Base-by-base conservation (phyloP, 2,113 vertebrate species). In the Festucalex cinctus region DNA sequence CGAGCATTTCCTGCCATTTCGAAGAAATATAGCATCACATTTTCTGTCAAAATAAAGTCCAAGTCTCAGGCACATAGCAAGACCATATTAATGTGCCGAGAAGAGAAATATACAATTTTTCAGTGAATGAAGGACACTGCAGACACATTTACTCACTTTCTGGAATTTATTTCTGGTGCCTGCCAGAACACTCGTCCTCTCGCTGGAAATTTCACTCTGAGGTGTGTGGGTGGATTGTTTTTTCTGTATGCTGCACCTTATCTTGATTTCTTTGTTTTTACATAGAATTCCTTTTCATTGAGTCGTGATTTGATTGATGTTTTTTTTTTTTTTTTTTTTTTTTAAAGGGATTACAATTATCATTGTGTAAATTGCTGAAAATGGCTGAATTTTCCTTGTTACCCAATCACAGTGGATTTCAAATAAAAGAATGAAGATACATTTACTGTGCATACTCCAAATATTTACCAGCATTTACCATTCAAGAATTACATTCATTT, bases 141-240 rank as follows among this genome's bases (percentile, higher is more conserved):
- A 69, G 85, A 86, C 84, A 86, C 79, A 66, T 89, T 87, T 86
- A 86, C 85, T 85, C 76, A 83, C 57, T 22, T 75, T 81, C 73
- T 81, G 73, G 74, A 75, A 79, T 73, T 78, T 78, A 74, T 81
- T 82, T 70, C 78, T 68, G 63, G 74, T 35, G 70, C 71, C 71
- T 68, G 70, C 77, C 62, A 66, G 68, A 8, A 16, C 57, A 43
- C 63, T 57, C 68, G 24, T 68, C 12, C 51, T 46, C 41, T 48
- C 69, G 49, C 75, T 10, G 60, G 68, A 82, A 74, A 48, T 69
- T 77, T 69, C 49, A 19, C 32, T 56, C 63, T 22, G 69, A 61
- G 32, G 26, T 43, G 26, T 43, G 70, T 68, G 73, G 78, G 76
- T 73, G 70, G 65, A 76, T 32, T 70, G 64, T 68, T 69, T 79